These are phyloP conservation scores for Muraenolepis orangiensis DNA, from an alignment of 2,797 vertebrate species.

Conservation along the genomic window DNA sequence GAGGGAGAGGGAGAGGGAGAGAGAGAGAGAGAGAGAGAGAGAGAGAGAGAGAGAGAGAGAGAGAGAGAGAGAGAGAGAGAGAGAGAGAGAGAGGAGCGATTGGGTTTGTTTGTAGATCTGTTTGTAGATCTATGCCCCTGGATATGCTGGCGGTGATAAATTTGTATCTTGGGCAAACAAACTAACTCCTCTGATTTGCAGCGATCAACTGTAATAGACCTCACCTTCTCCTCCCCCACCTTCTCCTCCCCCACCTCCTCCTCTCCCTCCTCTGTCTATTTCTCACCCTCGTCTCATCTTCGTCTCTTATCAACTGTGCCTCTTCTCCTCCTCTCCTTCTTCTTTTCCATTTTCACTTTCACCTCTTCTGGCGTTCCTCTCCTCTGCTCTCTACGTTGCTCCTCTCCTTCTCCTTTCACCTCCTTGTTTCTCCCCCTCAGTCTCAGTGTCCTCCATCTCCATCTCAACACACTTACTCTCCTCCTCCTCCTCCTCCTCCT, in stretches of 20 bases:
- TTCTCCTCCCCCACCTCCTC: conserved; percentile 21
- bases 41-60: no score
- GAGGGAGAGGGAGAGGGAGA: no score
- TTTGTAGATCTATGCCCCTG: conserved; percentile 19
- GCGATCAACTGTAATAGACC: conserved; percentile 42
- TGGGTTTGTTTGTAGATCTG: conserved; percentile 3
- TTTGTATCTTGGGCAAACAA: conserved; percentile 50
- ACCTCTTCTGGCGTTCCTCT: neutral
- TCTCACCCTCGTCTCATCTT: neutral
- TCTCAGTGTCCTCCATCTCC: neutral
- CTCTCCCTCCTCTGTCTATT: neutral
- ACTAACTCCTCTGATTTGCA: conserved; percentile 52
- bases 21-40: no score
- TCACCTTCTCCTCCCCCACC: neutral
- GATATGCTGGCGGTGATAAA: conserved; percentile 48
- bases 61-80: neutral
- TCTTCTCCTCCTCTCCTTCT: neutral
- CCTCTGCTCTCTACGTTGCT: neutral
- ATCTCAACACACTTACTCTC: neutral
- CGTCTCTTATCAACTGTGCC: neutral
- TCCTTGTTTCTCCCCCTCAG: no score
- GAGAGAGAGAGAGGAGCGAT: neutral
- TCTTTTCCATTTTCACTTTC: neutral
- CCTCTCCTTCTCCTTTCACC: conserved; percentile 8
- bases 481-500: neutral